These are phyloP conservation scores for Sylvicapra grimmia DNA, from an alignment of 2,113 vertebrate species.

Conservation along the genomic window DNA sequence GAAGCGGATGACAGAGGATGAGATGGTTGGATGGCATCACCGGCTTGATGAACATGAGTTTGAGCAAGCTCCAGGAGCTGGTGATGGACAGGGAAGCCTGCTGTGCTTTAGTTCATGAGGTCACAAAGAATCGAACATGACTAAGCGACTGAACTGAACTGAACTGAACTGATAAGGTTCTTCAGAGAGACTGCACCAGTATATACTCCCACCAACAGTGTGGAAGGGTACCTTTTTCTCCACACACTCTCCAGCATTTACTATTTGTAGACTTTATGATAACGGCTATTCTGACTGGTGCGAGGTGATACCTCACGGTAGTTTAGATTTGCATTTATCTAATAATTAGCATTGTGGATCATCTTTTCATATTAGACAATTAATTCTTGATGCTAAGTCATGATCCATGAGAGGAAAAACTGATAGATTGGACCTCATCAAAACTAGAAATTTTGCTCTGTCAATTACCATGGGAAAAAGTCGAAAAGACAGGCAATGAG, in stretches of 20 bases:
- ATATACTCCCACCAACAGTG: background rate
- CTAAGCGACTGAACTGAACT: background rate
- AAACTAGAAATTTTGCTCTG: background rate
- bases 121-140: background rate
- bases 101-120: background rate
- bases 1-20: background rate
- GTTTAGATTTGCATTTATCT: background rate
- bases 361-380: background rate
- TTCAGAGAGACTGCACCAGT: background rate
- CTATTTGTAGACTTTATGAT: background rate
- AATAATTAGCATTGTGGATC: background rate
- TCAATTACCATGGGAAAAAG: background rate
- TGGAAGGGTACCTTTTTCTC: background rate
- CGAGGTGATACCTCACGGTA: background rate
- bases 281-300: background rate
- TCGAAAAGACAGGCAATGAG: background rate
- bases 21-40: background rate
- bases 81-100: background rate
- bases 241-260: background rate
- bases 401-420: background rate
- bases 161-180: background rate
- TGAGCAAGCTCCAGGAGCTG: background rate
- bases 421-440: background rate
- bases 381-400: background rate
- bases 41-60: background rate